Conservation (phyloP, 1,140 invertebrate species). For the Luehdorfia chinensis region DNA sequence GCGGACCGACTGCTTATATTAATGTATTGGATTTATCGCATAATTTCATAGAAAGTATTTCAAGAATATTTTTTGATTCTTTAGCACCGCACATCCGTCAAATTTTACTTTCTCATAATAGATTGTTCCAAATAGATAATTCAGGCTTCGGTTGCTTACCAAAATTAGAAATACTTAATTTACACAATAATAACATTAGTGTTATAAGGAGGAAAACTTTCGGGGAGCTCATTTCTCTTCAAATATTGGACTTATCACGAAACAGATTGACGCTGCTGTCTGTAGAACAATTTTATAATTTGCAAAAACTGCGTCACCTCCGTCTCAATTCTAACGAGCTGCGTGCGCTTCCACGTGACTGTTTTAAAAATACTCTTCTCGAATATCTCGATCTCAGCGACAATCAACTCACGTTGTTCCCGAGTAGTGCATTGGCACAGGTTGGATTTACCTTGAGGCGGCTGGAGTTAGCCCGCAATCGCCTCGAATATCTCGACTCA, state of each 20-base stretch:
- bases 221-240: constrained; percentile 35
- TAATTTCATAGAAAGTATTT: constrained; percentile 80
- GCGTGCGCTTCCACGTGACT: constrained; percentile 84
- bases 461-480: constrained; percentile 86
- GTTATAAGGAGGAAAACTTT: constrained; percentile 64
- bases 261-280: constrained; percentile 81
- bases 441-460: constrained; percentile 84
- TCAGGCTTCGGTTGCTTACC: constrained; percentile 82
- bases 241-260: constrained; percentile 43
- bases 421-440: constrained; percentile 81
- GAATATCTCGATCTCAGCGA: constrained; percentile 86
- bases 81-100: constrained; percentile 78
- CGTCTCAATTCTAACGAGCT: constrained; percentile 85
- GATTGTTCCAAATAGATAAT: constrained; percentile 81
- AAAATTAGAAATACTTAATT: constrained; percentile 82
- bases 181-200: constrained; percentile 84
- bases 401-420: constrained; percentile 85
- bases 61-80: constrained; percentile 78
- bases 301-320: constrained; percentile 84
- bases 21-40: constrained; percentile 83
- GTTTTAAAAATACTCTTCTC: constrained; percentile 85
- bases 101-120: constrained; percentile 84
- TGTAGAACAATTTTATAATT: constrained; percentile 83
- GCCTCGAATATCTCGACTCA: constrained; percentile 88
- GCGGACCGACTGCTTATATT: constrained; percentile 77